Conservation (phyloP, 2,113 vertebrate species). For the Laticauda laticaudata region DNA sequence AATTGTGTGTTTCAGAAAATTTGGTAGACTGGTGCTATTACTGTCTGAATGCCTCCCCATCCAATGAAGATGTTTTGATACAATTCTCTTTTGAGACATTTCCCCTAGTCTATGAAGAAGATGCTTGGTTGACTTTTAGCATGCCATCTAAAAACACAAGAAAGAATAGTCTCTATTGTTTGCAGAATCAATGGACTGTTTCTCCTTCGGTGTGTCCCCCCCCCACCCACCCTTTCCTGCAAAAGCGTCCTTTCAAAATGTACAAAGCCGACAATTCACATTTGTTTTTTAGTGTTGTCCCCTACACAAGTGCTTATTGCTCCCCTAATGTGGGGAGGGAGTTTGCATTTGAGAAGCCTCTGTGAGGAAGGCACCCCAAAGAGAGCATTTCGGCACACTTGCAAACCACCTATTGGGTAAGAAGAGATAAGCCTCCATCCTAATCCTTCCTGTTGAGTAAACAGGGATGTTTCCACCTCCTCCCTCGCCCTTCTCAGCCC, state of each 20-base stretch:
- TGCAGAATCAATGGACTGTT: background rate
- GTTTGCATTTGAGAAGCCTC: background rate
- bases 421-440: accelerated
- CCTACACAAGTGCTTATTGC: background rate
- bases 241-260: background rate
- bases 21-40: background rate
- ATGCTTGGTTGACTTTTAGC: background rate
- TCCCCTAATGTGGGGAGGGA: background rate
- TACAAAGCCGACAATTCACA: background rate
- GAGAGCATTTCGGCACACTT: background rate
- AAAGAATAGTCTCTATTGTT: conserved; percentile 1
- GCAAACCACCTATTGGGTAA: background rate
- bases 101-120: background rate
- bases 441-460: background rate
- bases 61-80: background rate
- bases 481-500: background rate
- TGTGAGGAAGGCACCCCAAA: background rate
- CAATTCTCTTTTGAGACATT: background rate
- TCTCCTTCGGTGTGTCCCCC: background rate
- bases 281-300: background rate
- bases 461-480: background rate
- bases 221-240: background rate
- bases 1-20: background rate
- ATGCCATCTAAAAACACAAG: background rate
- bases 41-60: background rate